A percentile compares a stretch with the other conserved stretches of the same genome.
Evolutionary conservation across 2,888 invertebrate species (phyloP).

Genomic region (Tricholauxania praeusta): DNA sequence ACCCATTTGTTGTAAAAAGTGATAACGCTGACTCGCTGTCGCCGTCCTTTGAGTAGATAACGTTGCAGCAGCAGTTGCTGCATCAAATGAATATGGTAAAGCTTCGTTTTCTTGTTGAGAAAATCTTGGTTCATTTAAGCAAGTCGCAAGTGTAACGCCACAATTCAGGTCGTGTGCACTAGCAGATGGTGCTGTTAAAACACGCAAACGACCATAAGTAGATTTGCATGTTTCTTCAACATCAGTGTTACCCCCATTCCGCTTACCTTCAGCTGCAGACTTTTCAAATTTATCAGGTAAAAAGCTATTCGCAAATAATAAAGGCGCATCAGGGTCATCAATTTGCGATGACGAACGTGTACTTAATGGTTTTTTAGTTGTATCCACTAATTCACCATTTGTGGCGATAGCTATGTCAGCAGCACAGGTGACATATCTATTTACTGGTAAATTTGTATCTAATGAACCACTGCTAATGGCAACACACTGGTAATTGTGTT

Average conservation of each 20-base stretch:
- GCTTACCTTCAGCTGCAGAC: constrained; percentile 32
- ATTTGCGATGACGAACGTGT: constrained; percentile 52
- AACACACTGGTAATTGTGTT: constrained; percentile 45
- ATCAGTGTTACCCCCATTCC: constrained; percentile 24
- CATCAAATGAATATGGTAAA: constrained; percentile 56
- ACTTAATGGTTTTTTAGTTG: constrained; percentile 40
- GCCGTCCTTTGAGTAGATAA: constrained; percentile 35
- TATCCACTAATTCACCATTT: constrained; percentile 23
- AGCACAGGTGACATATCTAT: constrained; percentile 39
- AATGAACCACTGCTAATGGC: constrained; percentile 2
- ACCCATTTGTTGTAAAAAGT: constrained; percentile 23
- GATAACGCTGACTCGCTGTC: constrained; percentile 36
- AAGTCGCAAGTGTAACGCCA: constrained; percentile 10
- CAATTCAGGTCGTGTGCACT: constrained; percentile 68
- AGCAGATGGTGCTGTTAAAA: constrained; percentile 75
- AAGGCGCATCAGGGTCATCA: constrained; percentile 41
- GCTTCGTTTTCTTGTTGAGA: constrained; percentile 55
- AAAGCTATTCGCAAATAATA: neutral
- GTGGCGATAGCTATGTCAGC: constrained; percentile 8
- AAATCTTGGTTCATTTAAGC: constrained; percentile 46
- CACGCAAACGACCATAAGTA: constrained; percentile 79
- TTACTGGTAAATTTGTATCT: constrained; percentile 37
- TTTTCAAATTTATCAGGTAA: constrained; percentile 39
- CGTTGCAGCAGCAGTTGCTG: constrained; percentile 31
- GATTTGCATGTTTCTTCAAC: constrained; percentile 68